Evolutionary conservation across 23 tunicate species (phyloP).

Genomic region (Trididemnum miniatum): DNA sequence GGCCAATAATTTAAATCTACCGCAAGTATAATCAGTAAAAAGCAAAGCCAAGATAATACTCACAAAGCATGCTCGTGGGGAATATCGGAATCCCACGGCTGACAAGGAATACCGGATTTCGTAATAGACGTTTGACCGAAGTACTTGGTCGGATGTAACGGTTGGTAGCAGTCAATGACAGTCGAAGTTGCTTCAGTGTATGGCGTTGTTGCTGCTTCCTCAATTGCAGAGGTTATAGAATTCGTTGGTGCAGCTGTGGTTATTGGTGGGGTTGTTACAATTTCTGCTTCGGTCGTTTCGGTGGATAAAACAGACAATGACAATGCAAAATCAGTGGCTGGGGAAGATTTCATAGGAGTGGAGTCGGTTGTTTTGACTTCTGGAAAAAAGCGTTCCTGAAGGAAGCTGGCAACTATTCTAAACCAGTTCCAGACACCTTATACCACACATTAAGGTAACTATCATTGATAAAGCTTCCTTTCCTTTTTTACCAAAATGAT

Average conservation of each 20-base stretch:
- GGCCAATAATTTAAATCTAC: too few species aligned
- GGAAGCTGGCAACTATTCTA: too few species aligned
- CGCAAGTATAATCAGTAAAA: too few species aligned
- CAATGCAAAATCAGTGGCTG: too few species aligned
- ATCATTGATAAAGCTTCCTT: too few species aligned
- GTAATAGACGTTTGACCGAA: constrained; percentile 10
- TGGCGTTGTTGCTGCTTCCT: not conserved
- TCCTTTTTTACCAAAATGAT: too few species aligned
- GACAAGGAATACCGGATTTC: constrained; percentile 18
- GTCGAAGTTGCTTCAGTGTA: not conserved
- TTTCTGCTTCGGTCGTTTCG: not conserved
- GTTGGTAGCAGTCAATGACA: constrained; percentile 30
- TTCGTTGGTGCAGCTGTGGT: not conserved
- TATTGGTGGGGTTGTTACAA: not conserved
- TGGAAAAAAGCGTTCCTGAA: too few species aligned
- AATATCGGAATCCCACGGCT: constrained; percentile 20
- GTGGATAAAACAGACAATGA: not conserved
- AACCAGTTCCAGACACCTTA: too few species aligned
- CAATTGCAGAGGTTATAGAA: not conserved
- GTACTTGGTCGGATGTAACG: constrained; percentile 11
- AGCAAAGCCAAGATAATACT: too few species aligned
- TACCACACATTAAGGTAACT: too few species aligned
- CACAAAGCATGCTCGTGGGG: constrained; percentile 45
- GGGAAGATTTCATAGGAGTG: too few species aligned
- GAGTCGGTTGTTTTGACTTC: too few species aligned